Base-by-base conservation (phyloP, 2,113 vertebrate species). In the Sardina pilchardus region DNA sequence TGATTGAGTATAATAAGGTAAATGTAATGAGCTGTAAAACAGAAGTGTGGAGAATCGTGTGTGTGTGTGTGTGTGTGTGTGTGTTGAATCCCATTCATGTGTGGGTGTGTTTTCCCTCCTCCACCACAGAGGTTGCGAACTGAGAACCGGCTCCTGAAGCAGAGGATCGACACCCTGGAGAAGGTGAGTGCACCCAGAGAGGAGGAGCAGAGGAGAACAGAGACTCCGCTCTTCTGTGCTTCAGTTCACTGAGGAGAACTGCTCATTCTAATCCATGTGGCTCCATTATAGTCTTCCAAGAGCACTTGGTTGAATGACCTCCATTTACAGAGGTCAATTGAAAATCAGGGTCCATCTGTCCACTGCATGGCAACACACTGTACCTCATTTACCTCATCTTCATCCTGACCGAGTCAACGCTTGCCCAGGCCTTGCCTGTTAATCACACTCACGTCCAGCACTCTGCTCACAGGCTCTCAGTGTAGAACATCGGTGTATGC, bases 121-220 rank as follows among this genome's bases (percentile, higher is more conserved):
- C 10, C 81, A 87, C 86, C 95, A 43, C 96, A 99, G 98, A 97
- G 98, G 92, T 94, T 99, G 89, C 97, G 98, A 36, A 99, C 98
- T 86, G 98, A 99, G 93, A 99, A 99, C 4, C 93, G 98, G 42
- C 96, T 99, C 80, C 92, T 99, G 92, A 99, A 99, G 91, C 98
- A 99, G 88, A 96, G 97, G 87, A 99, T 99, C 87, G 98, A 99
- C 95, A 99, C 98, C 8, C 92, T 99, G 92, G 98, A 99, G 93
- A 99, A 99, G 95, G 98, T 99, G 94, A 97, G 97, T 96, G 8
- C n/a, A 30, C n/a, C 1, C 47, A 48, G 56, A 6, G 21, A 6
- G 19, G 24, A n/a, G 63, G 12, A 30, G 63, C n/a, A 12, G 63
- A 8, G 10, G 4, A 63, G 7, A n/a, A 63, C 7, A 67, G 7